Evolutionary conservation across 2,888 invertebrate genomes (phyloP).

Genomic region (Napeogenes sylphis): DNA sequence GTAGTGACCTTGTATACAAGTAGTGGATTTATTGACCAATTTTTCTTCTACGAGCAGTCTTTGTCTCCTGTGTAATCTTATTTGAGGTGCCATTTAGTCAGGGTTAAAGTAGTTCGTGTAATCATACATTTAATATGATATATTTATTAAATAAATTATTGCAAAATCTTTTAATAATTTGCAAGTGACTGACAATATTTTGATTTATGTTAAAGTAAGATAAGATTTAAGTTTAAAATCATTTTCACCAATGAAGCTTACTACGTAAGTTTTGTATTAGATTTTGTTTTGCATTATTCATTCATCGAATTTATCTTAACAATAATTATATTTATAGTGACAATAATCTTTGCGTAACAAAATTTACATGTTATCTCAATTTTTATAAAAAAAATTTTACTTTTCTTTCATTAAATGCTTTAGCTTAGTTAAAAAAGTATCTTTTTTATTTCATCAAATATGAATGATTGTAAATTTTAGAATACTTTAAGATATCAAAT

Average conservation of each 20-base stretch:
- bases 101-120: conserved; percentile 37
- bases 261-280: too few relatives aligned
- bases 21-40: conserved; percentile 27
- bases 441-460: conserved; percentile 31
- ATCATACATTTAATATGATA: too few relatives aligned
- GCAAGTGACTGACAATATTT: background rate
- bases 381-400: background rate
- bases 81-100: conserved; percentile 42
- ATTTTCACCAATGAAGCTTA: too few relatives aligned
- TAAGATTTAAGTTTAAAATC: background rate
- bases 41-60: conserved; percentile 18
- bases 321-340: background rate
- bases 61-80: background rate
- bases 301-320: background rate
- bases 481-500: background rate
- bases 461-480: conserved; percentile 31
- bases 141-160: too few relatives aligned
- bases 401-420: background rate
- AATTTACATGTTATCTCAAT: background rate
- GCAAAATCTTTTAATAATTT: background rate
- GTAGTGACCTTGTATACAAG: too few relatives aligned
- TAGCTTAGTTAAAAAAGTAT: background rate
- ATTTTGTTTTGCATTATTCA: too few relatives aligned
- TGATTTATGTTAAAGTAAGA: background rate
- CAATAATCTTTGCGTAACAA: background rate